Evolutionary conservation across 2,113 vertebrate species (phyloP).

Genomic region (Setophaga kirtlandii): DNA sequence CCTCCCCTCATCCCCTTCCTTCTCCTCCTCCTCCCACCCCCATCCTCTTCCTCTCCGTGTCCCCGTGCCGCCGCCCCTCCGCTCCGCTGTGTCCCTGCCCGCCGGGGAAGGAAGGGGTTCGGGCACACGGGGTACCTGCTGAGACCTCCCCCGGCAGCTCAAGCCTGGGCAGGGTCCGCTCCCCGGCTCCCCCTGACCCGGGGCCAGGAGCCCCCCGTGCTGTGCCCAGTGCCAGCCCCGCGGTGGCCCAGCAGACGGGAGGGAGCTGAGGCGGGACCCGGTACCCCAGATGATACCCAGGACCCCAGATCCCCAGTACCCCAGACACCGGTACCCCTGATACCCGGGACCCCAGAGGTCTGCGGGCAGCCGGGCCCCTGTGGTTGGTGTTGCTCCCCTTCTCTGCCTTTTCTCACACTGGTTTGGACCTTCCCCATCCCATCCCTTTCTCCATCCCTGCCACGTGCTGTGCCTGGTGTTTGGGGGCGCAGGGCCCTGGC

Average conservation of each 20-base stretch:
- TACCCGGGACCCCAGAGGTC: too few relatives aligned
- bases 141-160: neutral
- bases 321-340: too few relatives aligned
- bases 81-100: neutral
- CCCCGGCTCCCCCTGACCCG: neutral
- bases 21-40: neutral
- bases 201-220: neutral
- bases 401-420: rapidly evolving
- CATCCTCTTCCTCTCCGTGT: neutral
- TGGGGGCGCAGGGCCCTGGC: rapidly evolving
- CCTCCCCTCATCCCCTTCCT: neutral
- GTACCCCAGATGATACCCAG: too few relatives aligned
- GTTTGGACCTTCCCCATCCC: neutral
- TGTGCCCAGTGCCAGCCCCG: neutral
- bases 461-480: neutral
- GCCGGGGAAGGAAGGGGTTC: neutral
- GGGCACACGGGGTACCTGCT: rapidly evolving
- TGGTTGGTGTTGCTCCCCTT: too few relatives aligned
- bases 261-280: neutral
- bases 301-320: too few relatives aligned
- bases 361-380: rapidly evolving
- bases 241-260: neutral
- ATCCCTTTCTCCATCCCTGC: neutral
- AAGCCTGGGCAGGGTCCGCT: neutral
- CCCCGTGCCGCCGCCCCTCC: neutral